These are phyloP conservation scores for Pseudomyrmex pallidus DNA, from an alignment of 1,140 invertebrate genomes.

Conservation along the genomic window DNA sequence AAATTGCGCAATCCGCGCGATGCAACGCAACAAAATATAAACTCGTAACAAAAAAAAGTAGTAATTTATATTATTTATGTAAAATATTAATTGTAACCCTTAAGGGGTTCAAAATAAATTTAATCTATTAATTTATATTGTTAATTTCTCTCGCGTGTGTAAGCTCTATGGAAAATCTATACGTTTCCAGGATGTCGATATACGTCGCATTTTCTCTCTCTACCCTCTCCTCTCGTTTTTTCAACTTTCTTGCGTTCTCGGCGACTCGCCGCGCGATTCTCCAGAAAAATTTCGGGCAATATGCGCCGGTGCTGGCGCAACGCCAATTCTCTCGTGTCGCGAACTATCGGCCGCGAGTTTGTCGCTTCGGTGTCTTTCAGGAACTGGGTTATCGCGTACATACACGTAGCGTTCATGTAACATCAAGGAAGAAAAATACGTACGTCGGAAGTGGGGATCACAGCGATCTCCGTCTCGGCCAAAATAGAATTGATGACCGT, in stretches of 20 bases:
- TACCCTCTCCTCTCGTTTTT: background rate
- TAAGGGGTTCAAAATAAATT: background rate
- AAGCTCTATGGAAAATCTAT: background rate
- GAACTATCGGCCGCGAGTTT: constrained; percentile 29
- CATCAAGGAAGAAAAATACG: constrained; percentile 13
- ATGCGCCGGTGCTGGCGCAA: constrained; percentile 50
- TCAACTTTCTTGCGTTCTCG: background rate
- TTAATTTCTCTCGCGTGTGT: background rate
- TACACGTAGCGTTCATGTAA: constrained; percentile 18
- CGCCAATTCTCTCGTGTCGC: constrained; percentile 45
- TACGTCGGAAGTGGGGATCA: background rate
- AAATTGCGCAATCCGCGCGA: no score
- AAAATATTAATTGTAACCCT: no score
- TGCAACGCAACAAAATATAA: no score
- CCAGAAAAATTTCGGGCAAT: constrained; percentile 49
- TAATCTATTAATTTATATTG: background rate
- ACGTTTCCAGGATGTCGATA: constrained; percentile 16
- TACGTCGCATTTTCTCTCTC: background rate
- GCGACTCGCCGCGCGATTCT: constrained; percentile 11
- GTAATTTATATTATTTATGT: no score
- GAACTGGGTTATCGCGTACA: constrained; percentile 40
- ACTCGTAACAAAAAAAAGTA: no score
- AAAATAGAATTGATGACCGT: constrained; percentile 36
- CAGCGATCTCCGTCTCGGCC: constrained; percentile 2
- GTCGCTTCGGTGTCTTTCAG: constrained; percentile 45